A percentile compares a stretch with the other conserved stretches of the same genome.
Conservation (phyloP, 23 tunicate species). For the Styela clava region DNA sequence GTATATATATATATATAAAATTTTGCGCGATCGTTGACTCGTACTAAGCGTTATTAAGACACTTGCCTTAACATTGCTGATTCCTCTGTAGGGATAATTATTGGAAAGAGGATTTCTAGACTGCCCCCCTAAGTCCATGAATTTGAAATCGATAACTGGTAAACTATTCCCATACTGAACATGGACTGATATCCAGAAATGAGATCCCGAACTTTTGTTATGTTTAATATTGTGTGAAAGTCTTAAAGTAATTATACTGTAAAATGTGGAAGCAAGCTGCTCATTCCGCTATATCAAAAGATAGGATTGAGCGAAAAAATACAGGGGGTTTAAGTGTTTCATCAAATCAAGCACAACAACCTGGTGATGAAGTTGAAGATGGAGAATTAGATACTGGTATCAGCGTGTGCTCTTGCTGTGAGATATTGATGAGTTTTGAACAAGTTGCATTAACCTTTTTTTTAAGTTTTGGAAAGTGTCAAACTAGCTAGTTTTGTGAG, state of each 20-base stretch:
- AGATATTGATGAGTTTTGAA: background rate
- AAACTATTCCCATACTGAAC: too few relatives aligned
- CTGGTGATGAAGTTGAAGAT: background rate
- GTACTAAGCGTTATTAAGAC: too few relatives aligned
- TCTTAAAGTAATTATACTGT: background rate
- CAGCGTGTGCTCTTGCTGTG: background rate
- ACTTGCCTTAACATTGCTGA: too few relatives aligned
- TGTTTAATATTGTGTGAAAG: background rate
- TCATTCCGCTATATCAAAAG: background rate
- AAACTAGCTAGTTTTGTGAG: background rate
- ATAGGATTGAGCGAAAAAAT: background rate
- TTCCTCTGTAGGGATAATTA: too few relatives aligned
- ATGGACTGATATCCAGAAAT: too few relatives aligned
- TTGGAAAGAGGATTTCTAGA: too few relatives aligned
- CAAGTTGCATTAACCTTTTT: background rate
- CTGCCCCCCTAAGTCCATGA: too few relatives aligned
- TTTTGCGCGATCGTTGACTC: too few relatives aligned
- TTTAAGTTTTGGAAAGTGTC: too few relatives aligned
- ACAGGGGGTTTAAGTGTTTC: slow-evolving; percentile 1
- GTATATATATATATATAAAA: too few relatives aligned
- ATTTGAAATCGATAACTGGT: too few relatives aligned
- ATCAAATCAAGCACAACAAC: background rate
- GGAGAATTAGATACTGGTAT: slow-evolving; percentile 1
- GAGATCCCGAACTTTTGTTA: too few relatives aligned
- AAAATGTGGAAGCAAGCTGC: slow-evolving; percentile 9